Evolutionary conservation across 2,888 invertebrate species (phyloP), one percentile per base, ranked within the genome.

Genomic region (Cephus pygmeus): DNA sequence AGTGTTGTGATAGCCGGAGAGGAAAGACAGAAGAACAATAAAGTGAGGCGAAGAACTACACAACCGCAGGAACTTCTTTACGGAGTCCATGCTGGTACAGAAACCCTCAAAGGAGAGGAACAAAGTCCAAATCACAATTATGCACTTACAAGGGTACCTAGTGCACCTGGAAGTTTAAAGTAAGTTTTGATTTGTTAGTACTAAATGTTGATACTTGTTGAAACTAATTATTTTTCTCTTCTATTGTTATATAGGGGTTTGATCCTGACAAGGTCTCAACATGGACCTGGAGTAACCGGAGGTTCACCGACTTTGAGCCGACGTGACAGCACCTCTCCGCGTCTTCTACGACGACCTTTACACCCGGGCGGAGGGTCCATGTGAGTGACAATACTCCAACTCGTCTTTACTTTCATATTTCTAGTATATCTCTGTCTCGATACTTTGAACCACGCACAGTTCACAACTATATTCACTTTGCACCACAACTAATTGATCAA

Each of bases 161-260:
- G 95, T 90, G 95, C 96, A 73, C 96, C 96, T 9, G 96, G 95
- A 83, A 95, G 95, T 84, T 93, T 96, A 81, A 95, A 95, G 96
- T 96, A 92, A 92, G 91, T 91, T 56, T 4, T 31, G 68, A 76
- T 23, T 56, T 56, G 23, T 0, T 56, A 56, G 23, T 56, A 56
- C 23, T 56, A 56, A 56, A 56, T 56, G 56, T 56, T 23, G 15
- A 1, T 40, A 40, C 40, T 23, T 40, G 15, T 40, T 56, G 40
- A 56, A 56, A 56, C 23, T 56, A 56, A 23, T 56, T 23, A 9
- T 56, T 56, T 23, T 56, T 56, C 56, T 56, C 23, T 23, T 56
- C 23, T 56, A 56, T 23, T 56, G 23, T 12, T 34, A 34, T 81
- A 91, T 81, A 91, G 91, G 81, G 91, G 91, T 81, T 87, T 91